Percentiles rank a stretch among this genome's conserved stretches.
phyloP scores from a whole-genome alignment of 2,113 vertebrate species.

The Oreochromis tanganicae region DNA sequence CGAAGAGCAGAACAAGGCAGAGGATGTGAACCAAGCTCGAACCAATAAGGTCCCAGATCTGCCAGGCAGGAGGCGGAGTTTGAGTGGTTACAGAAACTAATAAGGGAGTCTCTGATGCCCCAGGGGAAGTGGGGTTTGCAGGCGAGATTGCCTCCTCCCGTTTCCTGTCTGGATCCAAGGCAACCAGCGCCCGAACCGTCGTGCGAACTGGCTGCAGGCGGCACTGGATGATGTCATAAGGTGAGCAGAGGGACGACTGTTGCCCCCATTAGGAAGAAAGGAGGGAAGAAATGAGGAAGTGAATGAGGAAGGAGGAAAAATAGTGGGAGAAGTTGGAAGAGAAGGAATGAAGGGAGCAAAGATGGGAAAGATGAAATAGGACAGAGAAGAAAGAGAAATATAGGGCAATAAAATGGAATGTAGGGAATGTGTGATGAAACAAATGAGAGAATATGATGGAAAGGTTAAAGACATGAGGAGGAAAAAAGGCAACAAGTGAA shows the following conservation, averaged over 20 bases:
- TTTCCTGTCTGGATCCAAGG: slow-evolving; percentile 68
- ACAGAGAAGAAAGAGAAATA: background rate
- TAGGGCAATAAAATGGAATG: background rate
- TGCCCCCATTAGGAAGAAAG: slow-evolving; percentile 62
- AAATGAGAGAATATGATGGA: background rate
- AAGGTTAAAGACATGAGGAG: background rate
- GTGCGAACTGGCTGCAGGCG: slow-evolving; percentile 82
- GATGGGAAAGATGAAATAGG: slow-evolving; percentile 24
- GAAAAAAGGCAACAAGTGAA: background rate
- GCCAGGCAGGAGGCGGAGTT: slow-evolving; percentile 81
- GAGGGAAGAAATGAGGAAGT: background rate
- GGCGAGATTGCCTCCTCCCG: slow-evolving; percentile 21
- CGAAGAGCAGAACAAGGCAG: slow-evolving; percentile 85
- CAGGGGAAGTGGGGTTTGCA: slow-evolving; percentile 24
- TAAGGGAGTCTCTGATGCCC: slow-evolving; percentile 62
- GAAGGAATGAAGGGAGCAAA: background rate
- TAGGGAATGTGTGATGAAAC: background rate
- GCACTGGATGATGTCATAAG: slow-evolving; percentile 91
- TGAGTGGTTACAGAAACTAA: slow-evolving; percentile 76
- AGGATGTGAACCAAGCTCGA: slow-evolving; percentile 89
- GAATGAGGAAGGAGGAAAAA: background rate
- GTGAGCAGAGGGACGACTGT: slow-evolving; percentile 91
- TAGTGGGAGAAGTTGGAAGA: slow-evolving; percentile 2
- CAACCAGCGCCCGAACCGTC: slow-evolving; percentile 80
- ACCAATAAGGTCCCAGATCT: slow-evolving; percentile 89